A percentile compares a stretch with the other conserved stretches of the same genome.
Conservation (phyloP, 2,113 vertebrate genomes). For the Thinocorus orbignyianus region DNA sequence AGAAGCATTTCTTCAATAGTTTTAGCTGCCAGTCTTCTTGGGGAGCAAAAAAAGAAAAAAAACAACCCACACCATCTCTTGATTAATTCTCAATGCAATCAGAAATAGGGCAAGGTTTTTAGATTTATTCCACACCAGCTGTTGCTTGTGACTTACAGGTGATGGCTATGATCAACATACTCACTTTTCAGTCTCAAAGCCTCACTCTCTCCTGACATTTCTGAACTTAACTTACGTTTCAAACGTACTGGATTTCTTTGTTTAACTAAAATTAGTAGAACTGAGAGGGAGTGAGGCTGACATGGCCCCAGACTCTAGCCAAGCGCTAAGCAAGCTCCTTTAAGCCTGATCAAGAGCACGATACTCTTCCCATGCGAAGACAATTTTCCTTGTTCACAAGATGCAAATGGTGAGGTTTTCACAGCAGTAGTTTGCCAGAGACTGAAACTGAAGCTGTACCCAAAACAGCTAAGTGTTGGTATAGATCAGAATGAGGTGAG, state of each 20-base stretch:
- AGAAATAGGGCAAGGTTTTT: neutral
- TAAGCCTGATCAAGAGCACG: neutral
- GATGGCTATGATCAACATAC: fast-evolving
- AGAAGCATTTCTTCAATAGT: neutral
- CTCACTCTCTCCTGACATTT: neutral
- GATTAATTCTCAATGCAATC: neutral
- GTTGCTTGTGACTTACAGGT: neutral
- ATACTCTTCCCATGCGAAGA: neutral
- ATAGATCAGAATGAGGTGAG: neutral
- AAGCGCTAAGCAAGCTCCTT: neutral
- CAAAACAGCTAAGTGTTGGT: neutral
- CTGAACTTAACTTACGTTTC: neutral
- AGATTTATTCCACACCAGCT: neutral
- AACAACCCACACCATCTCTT: neutral
- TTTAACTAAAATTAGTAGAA: neutral
- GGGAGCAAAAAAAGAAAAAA: neutral
- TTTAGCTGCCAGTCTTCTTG: neutral
- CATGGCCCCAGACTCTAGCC: neutral
- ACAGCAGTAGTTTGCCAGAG: neutral
- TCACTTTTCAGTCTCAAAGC: neutral
- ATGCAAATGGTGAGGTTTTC: neutral
- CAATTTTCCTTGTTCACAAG: neutral
- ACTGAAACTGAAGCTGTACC: neutral
- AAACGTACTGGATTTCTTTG: neutral
- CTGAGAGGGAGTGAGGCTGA: neutral